Evolutionary conservation across 2,888 invertebrate species (phyloP), one percentile per base, ranked within the genome.

Genomic region (Eristalis intricaria): DNA sequence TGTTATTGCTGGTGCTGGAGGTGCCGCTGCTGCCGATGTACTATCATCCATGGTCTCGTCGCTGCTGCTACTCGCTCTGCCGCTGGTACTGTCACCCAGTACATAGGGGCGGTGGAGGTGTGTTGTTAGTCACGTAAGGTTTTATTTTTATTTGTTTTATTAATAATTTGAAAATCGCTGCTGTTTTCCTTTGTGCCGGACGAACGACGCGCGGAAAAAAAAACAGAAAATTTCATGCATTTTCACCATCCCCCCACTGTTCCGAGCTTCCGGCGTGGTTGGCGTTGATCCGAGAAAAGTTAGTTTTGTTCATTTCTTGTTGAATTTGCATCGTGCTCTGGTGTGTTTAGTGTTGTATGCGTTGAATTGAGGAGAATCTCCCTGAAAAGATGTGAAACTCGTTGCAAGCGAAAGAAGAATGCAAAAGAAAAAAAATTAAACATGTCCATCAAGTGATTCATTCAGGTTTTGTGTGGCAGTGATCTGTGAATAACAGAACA

Each of bases 91-190:
- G 29, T 61, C 43, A 73, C 23, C 40, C 61, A 69, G 69, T 50
- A 60, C 74, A 58, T 50, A 38, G 70, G 58, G 70, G 63, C 68
- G 78, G 64, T 61, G 61, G 50, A 76, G 69, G 79, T 80, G 79
- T 80, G 75, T 75, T 63, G 26, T 73, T 76, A 75, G 84, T 87
- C 87, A 87, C 84, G 87, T 87, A 87, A 87, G 87, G 87, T 75
- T 87, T 80, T 87, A 87, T 80, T 87, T 84, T 84, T 79, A 84
- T 84, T 86, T 80, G 75, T 84, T 84, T 79, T 87, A 76, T 87
- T 84, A 76, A 80, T 87, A 80, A 43, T 70, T 78, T 66, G 50
- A 56, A 35, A 66, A 61, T 76, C 75, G 84, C 66, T 70, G 79
- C 73, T 84, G 81, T 61, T 66, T 84, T 74, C 71, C 35, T 40